These are phyloP conservation scores for Stichopus chloronotus DNA, from an alignment of 35 echinoderm and acorn worm genomes.

Conservation along the genomic window DNA sequence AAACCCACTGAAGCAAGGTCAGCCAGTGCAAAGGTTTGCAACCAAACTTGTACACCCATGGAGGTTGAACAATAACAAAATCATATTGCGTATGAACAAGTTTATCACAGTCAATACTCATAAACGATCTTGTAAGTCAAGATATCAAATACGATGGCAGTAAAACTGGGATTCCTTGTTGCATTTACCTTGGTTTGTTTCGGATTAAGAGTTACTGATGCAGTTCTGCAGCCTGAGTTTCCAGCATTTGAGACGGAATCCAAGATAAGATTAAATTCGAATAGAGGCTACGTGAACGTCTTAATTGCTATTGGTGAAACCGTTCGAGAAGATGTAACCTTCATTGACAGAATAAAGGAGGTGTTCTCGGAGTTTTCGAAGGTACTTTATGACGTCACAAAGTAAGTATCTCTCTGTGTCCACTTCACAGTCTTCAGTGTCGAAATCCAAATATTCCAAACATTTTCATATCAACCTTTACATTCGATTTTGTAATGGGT, in stretches of 20 bases:
- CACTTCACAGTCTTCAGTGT: neutral
- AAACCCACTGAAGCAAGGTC: no score
- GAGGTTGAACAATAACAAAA: no score
- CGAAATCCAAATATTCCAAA: no score
- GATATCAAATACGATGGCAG: no score
- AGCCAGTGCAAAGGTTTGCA: no score
- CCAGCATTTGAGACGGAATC: neutral
- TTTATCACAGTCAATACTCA: no score
- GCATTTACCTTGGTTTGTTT: neutral
- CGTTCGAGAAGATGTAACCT: neutral
- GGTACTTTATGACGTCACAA: constrained; percentile 13
- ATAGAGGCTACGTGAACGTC: neutral
- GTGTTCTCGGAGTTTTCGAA: constrained; percentile 19
- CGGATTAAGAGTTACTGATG: neutral
- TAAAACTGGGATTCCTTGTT: neutral
- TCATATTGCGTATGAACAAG: no score
- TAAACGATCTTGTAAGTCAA: no score
- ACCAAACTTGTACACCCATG: no score
- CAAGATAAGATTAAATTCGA: neutral
- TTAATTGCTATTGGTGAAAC: constrained; percentile 33
- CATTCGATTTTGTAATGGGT: no score
- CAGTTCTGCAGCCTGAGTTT: neutral
- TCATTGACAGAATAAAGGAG: constrained; percentile 7
- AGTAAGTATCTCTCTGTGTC: constrained; percentile 22
- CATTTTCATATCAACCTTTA: no score